A percentile compares a stretch with the other conserved stretches of the same genome.
Evolutionary conservation across 2,888 invertebrate species (phyloP).

Genomic region (Rhyacophila evoluta): DNA sequence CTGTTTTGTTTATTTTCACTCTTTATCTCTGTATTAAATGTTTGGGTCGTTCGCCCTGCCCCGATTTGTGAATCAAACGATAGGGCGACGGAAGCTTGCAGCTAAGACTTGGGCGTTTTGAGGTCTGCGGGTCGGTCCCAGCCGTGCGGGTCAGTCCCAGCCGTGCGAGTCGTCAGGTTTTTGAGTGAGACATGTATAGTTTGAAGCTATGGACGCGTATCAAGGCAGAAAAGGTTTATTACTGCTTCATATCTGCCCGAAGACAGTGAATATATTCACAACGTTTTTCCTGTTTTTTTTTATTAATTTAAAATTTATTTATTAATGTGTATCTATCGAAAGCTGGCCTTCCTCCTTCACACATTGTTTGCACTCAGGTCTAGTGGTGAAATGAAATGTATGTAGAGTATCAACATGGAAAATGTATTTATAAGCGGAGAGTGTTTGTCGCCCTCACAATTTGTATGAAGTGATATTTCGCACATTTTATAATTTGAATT

Average conservation of each 20-base stretch:
- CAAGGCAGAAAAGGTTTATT: conserved; percentile 54
- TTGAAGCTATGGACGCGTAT: conserved; percentile 38
- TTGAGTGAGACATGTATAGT: conserved; percentile 54
- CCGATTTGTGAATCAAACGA: too few relatives aligned
- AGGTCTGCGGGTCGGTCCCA: conserved; percentile 25
- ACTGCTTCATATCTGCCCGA: conserved; percentile 41
- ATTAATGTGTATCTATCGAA: conserved; percentile 56
- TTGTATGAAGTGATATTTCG: conserved; percentile 13
- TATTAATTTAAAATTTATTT: conserved; percentile 29
- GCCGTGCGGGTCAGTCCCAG: background rate
- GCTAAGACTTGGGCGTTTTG: conserved; percentile 15
- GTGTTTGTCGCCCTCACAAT: background rate
- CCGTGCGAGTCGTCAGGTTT: background rate
- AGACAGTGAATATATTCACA: background rate
- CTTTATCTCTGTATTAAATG: conserved; percentile 20
- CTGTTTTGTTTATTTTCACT: conserved; percentile 23
- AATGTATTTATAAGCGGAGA: background rate
- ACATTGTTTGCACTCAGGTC: conserved; percentile 87
- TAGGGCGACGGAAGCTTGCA: too few relatives aligned
- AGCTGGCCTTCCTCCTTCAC: conserved; percentile 84
- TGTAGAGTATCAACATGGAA: background rate
- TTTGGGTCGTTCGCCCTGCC: background rate
- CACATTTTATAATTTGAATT: conserved; percentile 3
- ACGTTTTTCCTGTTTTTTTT: background rate
- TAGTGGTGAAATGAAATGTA: conserved; percentile 29